Evolutionary conservation across 2,888 invertebrate genomes (phyloP), one percentile per base, ranked within the genome.

Genomic region (Nasonia oneida): DNA sequence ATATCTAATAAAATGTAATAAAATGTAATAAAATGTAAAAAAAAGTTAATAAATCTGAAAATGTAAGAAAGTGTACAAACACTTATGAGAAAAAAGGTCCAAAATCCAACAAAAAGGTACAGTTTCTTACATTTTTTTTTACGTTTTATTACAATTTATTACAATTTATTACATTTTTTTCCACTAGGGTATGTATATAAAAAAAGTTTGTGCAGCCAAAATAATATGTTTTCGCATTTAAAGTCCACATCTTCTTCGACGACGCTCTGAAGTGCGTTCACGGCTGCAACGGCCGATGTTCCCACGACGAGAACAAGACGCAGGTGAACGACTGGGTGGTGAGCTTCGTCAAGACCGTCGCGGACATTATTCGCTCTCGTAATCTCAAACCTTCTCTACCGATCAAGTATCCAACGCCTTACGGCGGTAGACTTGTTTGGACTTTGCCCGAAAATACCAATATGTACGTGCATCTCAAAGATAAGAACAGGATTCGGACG

Each of bases 391-490:
- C 93, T 10, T 94, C 95, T 86, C 95, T 96, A 3, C 97, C 97
- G 0, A 94, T 95, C 89, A 97, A 97, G 91, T 96, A 95, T 89
- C 96, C 96, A 0, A 97, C 97, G 0, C 98, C 98, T 0, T 98
- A 98, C 88, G 98, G 98, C 0, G 98, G 98, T 0, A 95, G 97
- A 37, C 93, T 98, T 67, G 96, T 96, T 0, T 98, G 98, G 97
- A 96, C 95, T 0, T 93, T 98, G 83, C 98, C 98, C 0, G 98
- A 98, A 0, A 96, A 96, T 90, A 98, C 97, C 37, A 96, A 96
- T 92, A 94, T 98, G 94, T 96, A 97, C 88, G 97, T 96, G 12
- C 98, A 98, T 92, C 94, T 98, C 85, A 98, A 98, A 92, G 98
- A 98, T 93, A 98, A 97, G 91, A 95, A 96, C 33, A 97, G 97